Percentiles rank a stretch among this genome's conserved stretches.
These are phyloP conservation scores for Plutella xylostella DNA, from an alignment of 2,888 invertebrate species.

Conservation along the genomic window DNA sequence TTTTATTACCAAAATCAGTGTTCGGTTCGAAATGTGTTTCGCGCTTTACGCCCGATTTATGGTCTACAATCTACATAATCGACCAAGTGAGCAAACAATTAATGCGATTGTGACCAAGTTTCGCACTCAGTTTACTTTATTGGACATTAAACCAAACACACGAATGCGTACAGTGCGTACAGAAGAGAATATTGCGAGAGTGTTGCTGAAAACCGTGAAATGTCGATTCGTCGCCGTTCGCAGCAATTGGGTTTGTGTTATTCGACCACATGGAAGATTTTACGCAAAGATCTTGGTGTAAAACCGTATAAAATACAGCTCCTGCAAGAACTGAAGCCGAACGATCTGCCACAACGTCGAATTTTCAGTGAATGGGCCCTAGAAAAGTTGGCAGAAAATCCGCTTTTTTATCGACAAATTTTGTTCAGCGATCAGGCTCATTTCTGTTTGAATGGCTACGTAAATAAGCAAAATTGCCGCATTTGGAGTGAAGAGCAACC, in stretches of 20 bases:
- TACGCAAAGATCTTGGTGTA: conserved; percentile 9
- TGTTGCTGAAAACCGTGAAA: conserved; percentile 10
- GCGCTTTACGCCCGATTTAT: conserved; percentile 9
- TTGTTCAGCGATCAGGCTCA: conserved; percentile 9
- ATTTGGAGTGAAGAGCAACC: conserved; percentile 10
- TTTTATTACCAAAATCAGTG: conserved; percentile 9
- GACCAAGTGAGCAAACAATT: conserved; percentile 7
- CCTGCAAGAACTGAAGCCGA: conserved; percentile 12
- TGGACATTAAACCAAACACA: conserved; percentile 12
- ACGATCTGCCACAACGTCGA: conserved; percentile 9
- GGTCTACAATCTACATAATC: conserved; percentile 9
- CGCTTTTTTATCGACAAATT: conserved; percentile 13
- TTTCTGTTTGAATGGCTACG: conserved; percentile 8
- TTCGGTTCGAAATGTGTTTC: conserved; percentile 10
- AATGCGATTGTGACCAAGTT: conserved; percentile 11
- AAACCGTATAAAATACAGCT: conserved; percentile 3
- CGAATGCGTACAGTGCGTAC: conserved; percentile 13
- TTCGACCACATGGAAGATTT: conserved; percentile 3
- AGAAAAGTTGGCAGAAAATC: conserved; percentile 11
- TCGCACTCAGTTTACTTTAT: conserved; percentile 9
- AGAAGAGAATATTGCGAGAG: conserved; percentile 12
- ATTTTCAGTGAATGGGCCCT: conserved; percentile 12
- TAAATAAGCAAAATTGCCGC: conserved; percentile 6
- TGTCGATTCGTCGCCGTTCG: too few species aligned
- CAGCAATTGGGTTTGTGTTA: conserved; percentile 9